Evolutionary conservation across 2,888 invertebrate species (phyloP), one percentile per base, ranked within the genome.

Genomic region (Orchesellides sinensis): DNA sequence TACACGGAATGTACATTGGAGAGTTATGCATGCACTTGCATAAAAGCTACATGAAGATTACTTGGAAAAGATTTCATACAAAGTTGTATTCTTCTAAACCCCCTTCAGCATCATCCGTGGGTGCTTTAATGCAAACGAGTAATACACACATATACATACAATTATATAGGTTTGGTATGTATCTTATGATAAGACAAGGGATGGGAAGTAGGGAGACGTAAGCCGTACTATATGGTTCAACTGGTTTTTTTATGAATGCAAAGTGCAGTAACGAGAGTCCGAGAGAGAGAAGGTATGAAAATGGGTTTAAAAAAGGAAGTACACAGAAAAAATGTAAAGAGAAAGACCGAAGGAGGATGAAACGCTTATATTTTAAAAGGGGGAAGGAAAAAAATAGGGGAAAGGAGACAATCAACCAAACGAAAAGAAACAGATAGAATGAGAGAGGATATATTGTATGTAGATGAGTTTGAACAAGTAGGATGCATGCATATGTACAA

Each of bases 391-490:
- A 63, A 63, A 61, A 63, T 70, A 59, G 69, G 78, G 70, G 69
- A 73, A 78, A 73, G 65, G 59, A 78, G 79, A 79, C 70, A 79
- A 79, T 72, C 68, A 78, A 73, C 45, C 45, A n/a, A n/a, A 40
- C 14, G 19, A 63, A 49, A 49, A 32, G 54, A 52, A 69, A 69
- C 35, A 68, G 77, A 82, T 59, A 77, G 78, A 56, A 83, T 63
- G 83, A 83, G 78, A 56, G 61, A 52, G 52, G n/a, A n/a, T n/a
- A n/a, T n/a, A n/a, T n/a, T n/a, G n/a, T 29, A 63, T 61, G 70
- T 78, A 83, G 45, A 68, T 72, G 65, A 66, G 69, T 32, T 59
- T 40, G 68, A 32, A 19, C n/a, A 32, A 73, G 52, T 45, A 52
- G 27, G 52, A 61, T 75, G 77, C 63, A 69, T 17, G 32, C 54